phyloP scores from a whole-genome alignment of 2,113 vertebrate genomes.

The Periophthalmodon schlosseri region DNA sequence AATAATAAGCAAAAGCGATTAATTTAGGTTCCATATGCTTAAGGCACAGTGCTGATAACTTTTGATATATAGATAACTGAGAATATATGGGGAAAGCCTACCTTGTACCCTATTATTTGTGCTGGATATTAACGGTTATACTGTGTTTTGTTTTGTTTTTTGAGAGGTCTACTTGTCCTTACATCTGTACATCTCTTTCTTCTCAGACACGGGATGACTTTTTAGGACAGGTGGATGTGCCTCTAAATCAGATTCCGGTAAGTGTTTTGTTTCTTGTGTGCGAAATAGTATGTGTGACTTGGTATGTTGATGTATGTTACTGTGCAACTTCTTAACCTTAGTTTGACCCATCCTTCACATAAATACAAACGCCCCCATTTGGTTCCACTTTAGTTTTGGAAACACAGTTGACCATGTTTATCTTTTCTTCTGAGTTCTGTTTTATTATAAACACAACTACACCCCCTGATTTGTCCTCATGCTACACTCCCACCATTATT shows the following conservation, averaged over 20 bases:
- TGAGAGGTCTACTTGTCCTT: conserved; percentile 10
- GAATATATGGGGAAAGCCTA: not conserved
- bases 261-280: conserved; percentile 60
- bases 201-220: conserved; percentile 96
- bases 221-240: conserved; percentile 95
- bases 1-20: not conserved
- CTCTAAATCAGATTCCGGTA: conserved; percentile 94
- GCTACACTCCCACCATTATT: conserved; percentile 9
- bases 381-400: conserved; percentile 68
- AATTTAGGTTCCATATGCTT: not conserved
- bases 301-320: not conserved
- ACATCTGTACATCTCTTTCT: conserved; percentile 34
- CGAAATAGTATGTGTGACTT: not conserved
- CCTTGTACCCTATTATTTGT: too few relatives aligned
- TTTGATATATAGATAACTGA: not conserved
- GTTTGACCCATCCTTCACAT: conserved; percentile 29
- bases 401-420: conserved; percentile 56
- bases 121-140: not conserved
- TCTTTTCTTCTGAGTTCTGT: conserved; percentile 45
- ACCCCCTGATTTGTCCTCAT: conserved; percentile 27
- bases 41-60: too few relatives aligned
- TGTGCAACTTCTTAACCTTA: conserved; percentile 18
- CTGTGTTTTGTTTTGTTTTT: not conserved
- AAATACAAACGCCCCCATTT: conserved; percentile 43
- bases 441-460: conserved; percentile 62